Evolutionary conservation across 1,140 invertebrate genomes (phyloP).

Genomic region (Tetramorium alpestre): DNA sequence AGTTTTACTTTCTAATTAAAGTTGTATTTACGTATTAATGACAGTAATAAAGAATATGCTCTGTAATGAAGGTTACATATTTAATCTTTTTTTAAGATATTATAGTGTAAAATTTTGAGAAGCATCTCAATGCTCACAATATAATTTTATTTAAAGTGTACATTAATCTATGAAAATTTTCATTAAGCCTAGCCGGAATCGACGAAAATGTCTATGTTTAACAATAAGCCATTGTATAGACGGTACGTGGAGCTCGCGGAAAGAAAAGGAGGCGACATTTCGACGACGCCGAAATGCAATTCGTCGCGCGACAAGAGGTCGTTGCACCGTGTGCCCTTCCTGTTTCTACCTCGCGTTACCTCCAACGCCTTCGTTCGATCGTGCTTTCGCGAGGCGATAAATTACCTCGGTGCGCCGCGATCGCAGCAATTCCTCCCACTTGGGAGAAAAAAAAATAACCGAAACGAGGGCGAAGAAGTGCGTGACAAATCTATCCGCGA

Average conservation of each 20-base stretch:
- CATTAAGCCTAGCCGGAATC: not conserved
- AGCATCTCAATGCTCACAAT: not conserved
- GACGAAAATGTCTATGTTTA: not conserved
- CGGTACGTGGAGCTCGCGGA: not conserved
- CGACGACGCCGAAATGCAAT: slow-evolving; percentile 68
- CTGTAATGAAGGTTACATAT: not conserved
- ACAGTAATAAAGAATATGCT: not conserved
- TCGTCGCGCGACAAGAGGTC: slow-evolving; percentile 67
- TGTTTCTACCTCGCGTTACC: slow-evolving; percentile 67
- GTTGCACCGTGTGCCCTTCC: slow-evolving; percentile 67
- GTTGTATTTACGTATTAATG: not conserved
- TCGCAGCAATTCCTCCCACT: slow-evolving; percentile 51
- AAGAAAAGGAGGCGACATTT: slow-evolving; percentile 47
- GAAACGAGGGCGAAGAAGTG: slow-evolving; percentile 20
- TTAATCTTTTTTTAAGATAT: not conserved
- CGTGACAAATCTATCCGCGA: slow-evolving; percentile 42
- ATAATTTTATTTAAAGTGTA: not conserved
- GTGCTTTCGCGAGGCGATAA: slow-evolving; percentile 39
- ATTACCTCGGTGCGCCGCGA: slow-evolving; percentile 50
- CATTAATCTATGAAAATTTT: not conserved
- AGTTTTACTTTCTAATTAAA: not conserved
- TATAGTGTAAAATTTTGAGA: not conserved
- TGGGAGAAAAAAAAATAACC: not conserved
- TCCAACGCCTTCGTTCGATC: slow-evolving; percentile 56
- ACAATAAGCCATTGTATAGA: not conserved